Percentiles rank a stretch among this genome's conserved stretches.
These are phyloP conservation scores for Lepilemur ruficaudatus DNA, from an alignment of 2,797 vertebrate genomes.

Conservation along the genomic window DNA sequence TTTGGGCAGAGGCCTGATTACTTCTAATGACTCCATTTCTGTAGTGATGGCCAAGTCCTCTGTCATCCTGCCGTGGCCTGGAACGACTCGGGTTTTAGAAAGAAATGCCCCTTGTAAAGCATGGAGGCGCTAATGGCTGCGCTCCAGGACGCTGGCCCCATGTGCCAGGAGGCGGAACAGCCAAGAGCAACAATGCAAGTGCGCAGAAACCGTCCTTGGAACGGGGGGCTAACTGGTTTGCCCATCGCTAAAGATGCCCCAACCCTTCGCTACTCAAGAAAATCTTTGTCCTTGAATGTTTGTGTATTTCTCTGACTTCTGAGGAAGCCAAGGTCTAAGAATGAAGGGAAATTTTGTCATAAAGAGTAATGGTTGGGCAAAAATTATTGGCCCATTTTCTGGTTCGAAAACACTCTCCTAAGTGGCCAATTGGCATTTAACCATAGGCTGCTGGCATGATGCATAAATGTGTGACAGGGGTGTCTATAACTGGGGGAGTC, in stretches of 20 bases:
- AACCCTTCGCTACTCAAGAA: neutral
- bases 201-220: neutral
- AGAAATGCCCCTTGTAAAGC: neutral
- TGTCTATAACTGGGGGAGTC: neutral
- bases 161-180: neutral
- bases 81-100: neutral
- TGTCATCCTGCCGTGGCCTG: conserved; percentile 58
- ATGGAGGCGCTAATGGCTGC: neutral
- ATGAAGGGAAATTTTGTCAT: neutral
- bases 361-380: neutral
- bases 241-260: neutral
- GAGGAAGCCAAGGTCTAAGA: neutral
- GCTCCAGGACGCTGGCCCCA: neutral
- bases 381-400: neutral
- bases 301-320: neutral
- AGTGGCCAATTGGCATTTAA: neutral
- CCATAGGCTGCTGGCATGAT: neutral
- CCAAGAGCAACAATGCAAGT: neutral
- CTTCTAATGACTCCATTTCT: conserved; percentile 56
- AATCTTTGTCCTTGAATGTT: neutral
- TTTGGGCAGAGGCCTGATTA: conserved; percentile 62
- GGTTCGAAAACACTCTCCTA: neutral
- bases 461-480: fast-evolving
- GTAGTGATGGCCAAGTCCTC: conserved; percentile 48
- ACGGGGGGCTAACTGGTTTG: no score